Percentiles rank a stretch among this genome's conserved stretches.
phyloP scores from a whole-genome alignment of 2,888 invertebrate genomes.

The Eutolmus rufibarbis region DNA sequence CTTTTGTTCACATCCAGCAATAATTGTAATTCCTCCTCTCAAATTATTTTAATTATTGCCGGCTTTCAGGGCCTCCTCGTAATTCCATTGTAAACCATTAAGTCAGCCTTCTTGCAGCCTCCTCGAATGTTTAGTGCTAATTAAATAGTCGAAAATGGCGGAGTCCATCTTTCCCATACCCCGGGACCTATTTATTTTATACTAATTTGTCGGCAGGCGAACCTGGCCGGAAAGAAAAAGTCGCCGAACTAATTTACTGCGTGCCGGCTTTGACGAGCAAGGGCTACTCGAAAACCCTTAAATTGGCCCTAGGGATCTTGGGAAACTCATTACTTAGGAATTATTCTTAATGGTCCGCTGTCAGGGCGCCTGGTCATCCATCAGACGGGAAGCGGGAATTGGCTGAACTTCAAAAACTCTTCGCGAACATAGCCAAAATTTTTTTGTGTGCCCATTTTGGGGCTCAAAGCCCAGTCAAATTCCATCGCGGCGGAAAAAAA shows the following conservation, averaged over 20 bases:
- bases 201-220: background rate
- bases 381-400: background rate
- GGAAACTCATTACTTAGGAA: background rate
- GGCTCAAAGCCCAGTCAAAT: background rate
- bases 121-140: background rate
- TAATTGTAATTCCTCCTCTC: background rate
- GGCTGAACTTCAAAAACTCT: background rate
- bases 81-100: background rate
- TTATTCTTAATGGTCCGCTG: background rate
- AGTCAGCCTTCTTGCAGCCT: background rate
- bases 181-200: background rate
- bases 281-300: background rate
- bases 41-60: background rate
- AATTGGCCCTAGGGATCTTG: conserved; percentile 2
- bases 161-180: background rate
- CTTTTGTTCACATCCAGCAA: background rate
- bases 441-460: background rate
- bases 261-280: background rate
- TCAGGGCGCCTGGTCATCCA: background rate
- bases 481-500: background rate
- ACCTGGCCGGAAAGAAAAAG: background rate
- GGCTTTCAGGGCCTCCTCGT: background rate
- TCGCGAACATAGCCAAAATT: background rate
- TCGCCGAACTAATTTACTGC: background rate
- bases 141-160: background rate